Conservation (phyloP, 1,140 invertebrate species). For the fruit fly (Drosophila melanogaster) region DNA sequence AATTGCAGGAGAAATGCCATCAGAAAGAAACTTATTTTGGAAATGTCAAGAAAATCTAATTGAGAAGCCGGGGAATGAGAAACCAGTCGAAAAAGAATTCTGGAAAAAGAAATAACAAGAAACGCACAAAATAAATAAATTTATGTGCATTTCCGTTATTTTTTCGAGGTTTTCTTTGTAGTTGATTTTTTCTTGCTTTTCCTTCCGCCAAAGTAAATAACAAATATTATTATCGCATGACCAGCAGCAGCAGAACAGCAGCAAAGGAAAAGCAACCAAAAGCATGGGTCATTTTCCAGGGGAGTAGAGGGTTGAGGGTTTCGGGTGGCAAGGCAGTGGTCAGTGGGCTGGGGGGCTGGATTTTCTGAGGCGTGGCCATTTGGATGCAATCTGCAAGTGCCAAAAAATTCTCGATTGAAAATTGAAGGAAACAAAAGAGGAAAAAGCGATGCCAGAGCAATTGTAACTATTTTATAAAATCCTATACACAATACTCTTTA, state of each 20-base stretch:
- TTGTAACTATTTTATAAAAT: neutral
- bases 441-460: constrained; percentile 19
- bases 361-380: constrained; percentile 16
- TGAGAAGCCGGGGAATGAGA: constrained; percentile 5
- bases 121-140: constrained; percentile 73
- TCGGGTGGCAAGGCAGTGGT: neutral
- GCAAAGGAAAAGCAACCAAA: constrained; percentile 35
- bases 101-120: constrained; percentile 35
- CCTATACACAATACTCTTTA: too few species aligned
- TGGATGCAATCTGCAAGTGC: constrained; percentile 24
- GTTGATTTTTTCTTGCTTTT: constrained; percentile 52
- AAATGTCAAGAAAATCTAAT: constrained; percentile 27
- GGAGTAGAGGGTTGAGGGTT: neutral
- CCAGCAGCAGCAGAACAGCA: constrained; percentile 49
- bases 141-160: constrained; percentile 84
- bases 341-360: constrained; percentile 2
- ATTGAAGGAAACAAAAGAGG: neutral
- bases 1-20: constrained; percentile 2
- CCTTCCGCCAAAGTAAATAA: constrained; percentile 84
- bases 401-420: constrained; percentile 46
- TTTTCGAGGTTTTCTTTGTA: constrained; percentile 29
- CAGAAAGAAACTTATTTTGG: constrained; percentile 25
- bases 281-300: constrained; percentile 8
- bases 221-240: constrained; percentile 84
- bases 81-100: neutral